A percentile compares a stretch with the other conserved stretches of the same genome.
These are phyloP conservation scores for Entelurus aequoreus DNA, from an alignment of 2,113 vertebrate genomes.

Conservation along the genomic window DNA sequence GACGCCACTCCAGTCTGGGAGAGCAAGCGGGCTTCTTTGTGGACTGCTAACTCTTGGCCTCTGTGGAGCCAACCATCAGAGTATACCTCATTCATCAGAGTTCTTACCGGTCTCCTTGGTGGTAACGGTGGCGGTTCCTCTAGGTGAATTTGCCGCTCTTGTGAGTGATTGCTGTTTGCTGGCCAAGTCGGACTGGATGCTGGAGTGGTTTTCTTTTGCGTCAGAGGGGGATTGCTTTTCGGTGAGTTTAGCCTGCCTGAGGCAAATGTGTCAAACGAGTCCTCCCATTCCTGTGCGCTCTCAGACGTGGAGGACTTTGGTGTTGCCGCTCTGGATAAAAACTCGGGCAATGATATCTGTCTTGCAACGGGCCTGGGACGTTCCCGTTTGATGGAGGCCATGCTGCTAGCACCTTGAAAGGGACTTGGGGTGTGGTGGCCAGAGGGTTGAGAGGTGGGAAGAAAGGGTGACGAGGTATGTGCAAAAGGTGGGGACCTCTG, in stretches of 20 bases:
- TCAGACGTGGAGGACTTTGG: slow-evolving; percentile 50
- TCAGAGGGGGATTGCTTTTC: slow-evolving; percentile 28
- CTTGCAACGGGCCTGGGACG: slow-evolving; percentile 60
- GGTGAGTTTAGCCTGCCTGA: slow-evolving; percentile 78
- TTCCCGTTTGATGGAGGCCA: slow-evolving; percentile 55
- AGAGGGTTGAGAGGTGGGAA: slow-evolving; percentile 62
- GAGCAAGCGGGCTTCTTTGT: slow-evolving; percentile 73
- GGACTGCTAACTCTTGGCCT: slow-evolving; percentile 71
- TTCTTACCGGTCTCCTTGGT: slow-evolving; percentile 56
- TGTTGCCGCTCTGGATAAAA: slow-evolving; percentile 47
- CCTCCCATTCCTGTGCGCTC: slow-evolving; percentile 75
- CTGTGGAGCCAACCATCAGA: slow-evolving; percentile 71
- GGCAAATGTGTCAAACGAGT: slow-evolving; percentile 85
- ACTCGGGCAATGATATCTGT: slow-evolving; percentile 67
- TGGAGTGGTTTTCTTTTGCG: slow-evolving; percentile 24
- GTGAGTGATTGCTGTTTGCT: slow-evolving; percentile 12
- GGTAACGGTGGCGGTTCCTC: slow-evolving; percentile 64
- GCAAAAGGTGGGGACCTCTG: slow-evolving; percentile 84
- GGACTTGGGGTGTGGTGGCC: slow-evolving; percentile 50
- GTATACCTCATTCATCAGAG: slow-evolving; percentile 50
- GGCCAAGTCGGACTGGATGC: slow-evolving; percentile 16
- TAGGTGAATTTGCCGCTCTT: slow-evolving; percentile 28
- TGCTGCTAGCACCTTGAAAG: slow-evolving; percentile 41
- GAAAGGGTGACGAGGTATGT: slow-evolving; percentile 70
- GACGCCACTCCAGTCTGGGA: slow-evolving; percentile 71